Evolutionary conservation across 2,888 invertebrate species (phyloP), one percentile per base, ranked within the genome.

Genomic region (Miltochrista miniata): DNA sequence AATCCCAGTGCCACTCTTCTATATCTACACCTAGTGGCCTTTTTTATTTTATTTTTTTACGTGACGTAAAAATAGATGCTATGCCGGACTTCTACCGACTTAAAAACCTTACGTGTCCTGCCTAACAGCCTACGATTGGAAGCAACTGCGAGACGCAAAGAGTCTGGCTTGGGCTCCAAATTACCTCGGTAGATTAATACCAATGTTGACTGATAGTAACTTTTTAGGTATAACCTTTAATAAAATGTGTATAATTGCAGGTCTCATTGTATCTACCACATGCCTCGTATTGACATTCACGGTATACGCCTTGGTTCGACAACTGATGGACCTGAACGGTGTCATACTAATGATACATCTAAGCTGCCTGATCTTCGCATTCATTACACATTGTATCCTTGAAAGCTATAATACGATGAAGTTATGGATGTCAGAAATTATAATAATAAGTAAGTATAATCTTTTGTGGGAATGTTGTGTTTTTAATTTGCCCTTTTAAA

Each of bases 261-360:
- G 45, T 41, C 33, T 53, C 2, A 38, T 48, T 18, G 10, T 48
- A 13, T 48, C 48, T 14, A 29, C 35, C 7, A 10, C 41, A n/a
- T 37, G 35, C 12, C 13, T 53, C 24, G 15, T 29, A n/a, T 7
- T 45, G 14, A 38, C 34, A 11, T 24, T 53, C 2, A 4, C 33
- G 8, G 34, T 48, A 33, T 48, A 53, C 13, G 18, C 18, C 11
- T 10, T 53, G 14, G n/a, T 45, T 12, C 36, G 24, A 24, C 18
- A 53, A 37, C 11, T 53, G 8, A 40, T 15, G 5, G 39, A 53
- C 7, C n/a, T 44, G 0, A 45, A 53, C 30, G 52, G 52, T 11
- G 15, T 53, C 2, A 18, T 48, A 34, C 15, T 48, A 7, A 48
- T 53, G 48, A 35, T 41, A 8, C 36, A 41, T 14, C 12, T 53